Base-by-base conservation (phyloP, 2,888 invertebrate species). In the Drosophila peninsularis region DNA sequence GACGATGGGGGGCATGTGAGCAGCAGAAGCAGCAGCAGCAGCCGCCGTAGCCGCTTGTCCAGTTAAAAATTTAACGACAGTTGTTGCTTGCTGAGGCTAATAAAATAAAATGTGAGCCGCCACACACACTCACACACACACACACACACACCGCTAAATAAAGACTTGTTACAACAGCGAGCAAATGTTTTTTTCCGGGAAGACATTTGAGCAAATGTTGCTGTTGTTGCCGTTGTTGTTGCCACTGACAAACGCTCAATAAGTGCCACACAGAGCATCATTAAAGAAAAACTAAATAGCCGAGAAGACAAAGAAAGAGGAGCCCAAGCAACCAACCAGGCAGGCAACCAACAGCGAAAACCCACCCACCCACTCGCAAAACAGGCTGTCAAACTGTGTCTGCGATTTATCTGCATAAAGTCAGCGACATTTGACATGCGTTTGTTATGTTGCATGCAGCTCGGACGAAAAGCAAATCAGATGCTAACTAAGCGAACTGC, bases 351-450 rank as follows among this genome's bases (percentile, higher is more conserved):
- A 21, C 7, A 44, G 42, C 32, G 10, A n/a, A 11, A 45, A 24
- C 5, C 71, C 81, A 71, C 5, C 71, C 81, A 71, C 75, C 81
- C 82, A 77, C 76, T 63, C 64, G 53, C 66, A 10, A 19, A 62
- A 36, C 39, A 36, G 73, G 52, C 65, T 62, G 71, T 79, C 80
- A 82, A 65, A 58, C 76, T 56, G 65, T 60, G 67, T 68, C 62
- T 61, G 67, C 50, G 74, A 85, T 85, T 76, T 75, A 81, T 78
- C 82, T 62, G 77, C 68, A 73, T 66, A 60, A 57, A 71, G 58
- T 50, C 41, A 37, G 58, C 45, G 87, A 88, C 89, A 85, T 90
- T 85, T 90, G 89, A 90, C 89, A 90, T 87, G 79, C 83, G 83
- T 82, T 80, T 52, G 37, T 80, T 73, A 37, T 52, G 32, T 63